Conservation (phyloP, 1,140 invertebrate genomes). For the Leptopilina clavipes region DNA sequence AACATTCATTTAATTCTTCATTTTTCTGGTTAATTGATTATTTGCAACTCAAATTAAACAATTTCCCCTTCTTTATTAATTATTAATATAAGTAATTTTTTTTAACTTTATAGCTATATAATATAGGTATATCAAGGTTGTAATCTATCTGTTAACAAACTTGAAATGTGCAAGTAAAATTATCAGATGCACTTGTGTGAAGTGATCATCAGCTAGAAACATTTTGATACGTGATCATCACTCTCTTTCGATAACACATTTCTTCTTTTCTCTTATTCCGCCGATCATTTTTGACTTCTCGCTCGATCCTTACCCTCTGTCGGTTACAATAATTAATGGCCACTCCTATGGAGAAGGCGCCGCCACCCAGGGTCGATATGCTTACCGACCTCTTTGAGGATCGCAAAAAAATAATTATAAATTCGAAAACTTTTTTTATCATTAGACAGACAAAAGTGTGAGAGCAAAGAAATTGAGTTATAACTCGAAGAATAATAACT, state of each 20-base stretch:
- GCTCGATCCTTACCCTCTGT: conserved; percentile 41
- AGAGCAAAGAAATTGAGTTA: conserved; percentile 28
- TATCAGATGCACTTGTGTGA: no score
- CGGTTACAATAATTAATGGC: conserved; percentile 62
- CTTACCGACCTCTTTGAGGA: conserved; percentile 39
- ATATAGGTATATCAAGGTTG: no score
- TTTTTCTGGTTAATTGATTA: no score
- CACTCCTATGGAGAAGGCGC: conserved; percentile 55
- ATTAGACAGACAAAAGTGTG: not conserved
- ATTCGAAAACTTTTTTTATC: conserved; percentile 48
- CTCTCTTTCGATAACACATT: not conserved
- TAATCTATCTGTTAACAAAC: no score
- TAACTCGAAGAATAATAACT: not conserved
- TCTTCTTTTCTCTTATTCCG: conserved; percentile 34
- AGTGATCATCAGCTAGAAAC: no score
- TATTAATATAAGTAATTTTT: no score
- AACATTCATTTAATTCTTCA: not conserved
- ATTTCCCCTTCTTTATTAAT: no score
- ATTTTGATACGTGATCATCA: no score
- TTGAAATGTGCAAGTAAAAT: no score
- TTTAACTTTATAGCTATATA: no score
- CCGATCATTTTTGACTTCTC: conserved; percentile 3
- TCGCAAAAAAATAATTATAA: conserved; percentile 62
- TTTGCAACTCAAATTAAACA: no score
- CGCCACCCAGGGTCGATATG: conserved; percentile 56